Evolutionary conservation across 53 echinoderm and acorn worm species (phyloP).

Genomic region (Antedon mediterranea): DNA sequence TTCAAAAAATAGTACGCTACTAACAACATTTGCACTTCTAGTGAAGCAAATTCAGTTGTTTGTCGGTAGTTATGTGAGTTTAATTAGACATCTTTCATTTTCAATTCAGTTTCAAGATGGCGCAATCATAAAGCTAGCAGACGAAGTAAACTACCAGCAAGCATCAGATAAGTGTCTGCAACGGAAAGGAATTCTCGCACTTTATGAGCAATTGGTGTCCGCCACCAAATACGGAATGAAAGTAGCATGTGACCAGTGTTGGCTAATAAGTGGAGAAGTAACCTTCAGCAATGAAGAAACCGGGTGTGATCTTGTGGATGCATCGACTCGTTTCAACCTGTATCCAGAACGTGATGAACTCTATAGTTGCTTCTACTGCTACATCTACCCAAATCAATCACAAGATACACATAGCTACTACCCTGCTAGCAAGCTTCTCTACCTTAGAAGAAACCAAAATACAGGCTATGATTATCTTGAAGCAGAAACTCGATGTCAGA

Average conservation of each 20-base stretch:
- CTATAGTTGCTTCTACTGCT: neutral
- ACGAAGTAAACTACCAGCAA: neutral
- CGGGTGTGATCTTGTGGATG: neutral
- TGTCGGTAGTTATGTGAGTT: no score
- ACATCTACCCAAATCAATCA: neutral
- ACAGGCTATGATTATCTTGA: neutral
- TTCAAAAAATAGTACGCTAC: no score
- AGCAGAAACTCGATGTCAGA: neutral
- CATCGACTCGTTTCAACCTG: neutral
- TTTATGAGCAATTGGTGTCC: neutral
- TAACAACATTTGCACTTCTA: no score
- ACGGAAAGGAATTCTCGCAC: neutral
- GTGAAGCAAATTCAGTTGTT: no score
- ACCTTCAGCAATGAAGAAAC: neutral
- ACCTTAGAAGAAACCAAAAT: neutral
- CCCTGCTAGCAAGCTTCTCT: neutral
- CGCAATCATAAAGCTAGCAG: no score
- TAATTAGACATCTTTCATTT: no score
- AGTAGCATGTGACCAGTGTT: neutral
- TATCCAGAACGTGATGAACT: neutral
- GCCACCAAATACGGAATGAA: neutral
- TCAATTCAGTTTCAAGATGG: no score
- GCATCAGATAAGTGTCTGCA: neutral
- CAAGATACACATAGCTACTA: neutral
- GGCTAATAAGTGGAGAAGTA: neutral